phyloP scores from a whole-genome alignment of 2,797 vertebrate genomes.

The Rousettus madagascariensis region DNA sequence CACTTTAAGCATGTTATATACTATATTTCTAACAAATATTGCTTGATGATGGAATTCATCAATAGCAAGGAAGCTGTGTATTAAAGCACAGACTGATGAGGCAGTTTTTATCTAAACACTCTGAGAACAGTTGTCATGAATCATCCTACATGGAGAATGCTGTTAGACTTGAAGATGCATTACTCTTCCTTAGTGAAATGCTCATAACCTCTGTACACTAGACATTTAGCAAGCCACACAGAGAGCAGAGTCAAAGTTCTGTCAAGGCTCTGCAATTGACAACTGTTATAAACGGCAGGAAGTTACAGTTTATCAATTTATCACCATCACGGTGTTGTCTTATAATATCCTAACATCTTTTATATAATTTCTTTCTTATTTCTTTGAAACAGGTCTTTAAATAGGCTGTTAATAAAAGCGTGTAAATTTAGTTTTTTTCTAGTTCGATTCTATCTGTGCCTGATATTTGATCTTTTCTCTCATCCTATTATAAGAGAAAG shows the following conservation, averaged over 20 bases:
- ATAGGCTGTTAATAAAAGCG: constrained; percentile 40
- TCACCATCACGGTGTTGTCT: background rate
- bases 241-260: background rate
- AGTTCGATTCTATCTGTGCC: background rate
- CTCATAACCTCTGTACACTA: background rate
- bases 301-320: background rate
- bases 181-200: background rate
- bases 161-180: background rate
- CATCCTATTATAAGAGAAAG: constrained; percentile 28
- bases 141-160: background rate
- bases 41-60: background rate
- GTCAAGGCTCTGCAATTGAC: background rate
- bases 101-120: background rate
- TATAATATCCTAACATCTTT: background rate
- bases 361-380: background rate
- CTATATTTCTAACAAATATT: background rate
- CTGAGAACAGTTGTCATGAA: background rate
- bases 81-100: constrained; percentile 23
- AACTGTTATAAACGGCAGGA: background rate
- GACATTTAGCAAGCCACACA: background rate
- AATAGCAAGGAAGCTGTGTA: background rate
- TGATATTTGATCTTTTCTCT: constrained; percentile 54
- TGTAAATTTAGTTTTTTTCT: constrained; percentile 52
- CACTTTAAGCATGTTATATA: background rate
- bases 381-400: constrained; percentile 50